phyloP scores from a whole-genome alignment of 2,113 vertebrate genomes.

The Dermatemys mawii region DNA sequence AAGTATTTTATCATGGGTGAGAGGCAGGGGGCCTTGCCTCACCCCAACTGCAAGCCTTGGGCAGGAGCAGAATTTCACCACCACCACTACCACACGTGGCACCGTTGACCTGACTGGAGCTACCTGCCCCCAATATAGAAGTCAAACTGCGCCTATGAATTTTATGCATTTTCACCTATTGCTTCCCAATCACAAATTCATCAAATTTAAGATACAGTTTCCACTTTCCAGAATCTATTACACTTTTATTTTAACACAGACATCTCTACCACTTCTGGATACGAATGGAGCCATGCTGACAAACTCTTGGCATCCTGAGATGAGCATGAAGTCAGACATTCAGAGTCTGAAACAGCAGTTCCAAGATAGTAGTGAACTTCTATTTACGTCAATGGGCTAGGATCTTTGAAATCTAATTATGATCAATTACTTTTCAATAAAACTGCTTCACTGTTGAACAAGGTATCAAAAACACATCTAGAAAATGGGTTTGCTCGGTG shows the following conservation, averaged over 20 bases:
- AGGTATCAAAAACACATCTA: constrained; percentile 46
- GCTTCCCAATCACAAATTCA: background rate
- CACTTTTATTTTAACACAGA: background rate
- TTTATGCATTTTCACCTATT: background rate
- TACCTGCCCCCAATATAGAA: background rate
- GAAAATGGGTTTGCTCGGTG: constrained; percentile 37
- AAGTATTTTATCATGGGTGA: background rate
- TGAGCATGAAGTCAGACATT: background rate
- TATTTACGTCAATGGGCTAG: background rate
- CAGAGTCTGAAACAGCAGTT: background rate
- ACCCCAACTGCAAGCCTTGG: background rate
- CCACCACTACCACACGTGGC: background rate
- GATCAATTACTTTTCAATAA: constrained; percentile 34
- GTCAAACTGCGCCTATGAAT: background rate
- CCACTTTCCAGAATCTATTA: background rate
- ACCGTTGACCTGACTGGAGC: background rate
- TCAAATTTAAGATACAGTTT: background rate
- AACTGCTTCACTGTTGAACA: constrained; percentile 31
- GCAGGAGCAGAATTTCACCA: background rate
- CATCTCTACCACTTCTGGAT: background rate
- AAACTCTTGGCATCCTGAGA: background rate
- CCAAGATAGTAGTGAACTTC: background rate
- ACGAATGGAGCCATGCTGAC: background rate
- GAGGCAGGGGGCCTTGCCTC: background rate
- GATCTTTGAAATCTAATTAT: constrained; percentile 42